phyloP scores from a whole-genome alignment of 2,113 vertebrate genomes.

The Pseudopipra pipra region DNA sequence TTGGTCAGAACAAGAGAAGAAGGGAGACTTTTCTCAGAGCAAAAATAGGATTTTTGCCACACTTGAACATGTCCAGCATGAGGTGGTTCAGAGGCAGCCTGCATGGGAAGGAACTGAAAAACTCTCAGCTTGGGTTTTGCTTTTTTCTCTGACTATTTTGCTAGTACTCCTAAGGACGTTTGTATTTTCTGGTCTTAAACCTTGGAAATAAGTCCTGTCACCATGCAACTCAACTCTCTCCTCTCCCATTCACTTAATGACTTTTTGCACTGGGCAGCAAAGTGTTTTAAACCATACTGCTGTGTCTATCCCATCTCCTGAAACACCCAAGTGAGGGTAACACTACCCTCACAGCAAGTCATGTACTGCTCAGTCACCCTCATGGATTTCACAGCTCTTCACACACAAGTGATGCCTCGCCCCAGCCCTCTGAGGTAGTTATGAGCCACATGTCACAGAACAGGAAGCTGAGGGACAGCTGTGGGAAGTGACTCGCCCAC shows the following conservation, averaged over 20 bases:
- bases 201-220: not conserved
- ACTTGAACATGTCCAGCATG: not conserved
- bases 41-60: not conserved
- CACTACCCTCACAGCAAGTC: not conserved
- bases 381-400: constrained; percentile 7
- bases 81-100: not conserved
- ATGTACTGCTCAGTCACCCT: not conserved
- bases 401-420: not conserved
- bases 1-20: not conserved
- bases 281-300: not conserved
- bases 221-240: not conserved
- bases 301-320: not conserved
- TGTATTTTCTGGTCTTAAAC: not conserved
- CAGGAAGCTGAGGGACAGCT: constrained; percentile 43
- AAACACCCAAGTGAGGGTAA: not conserved
- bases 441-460: not conserved
- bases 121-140: not conserved
- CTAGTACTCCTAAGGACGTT: not conserved
- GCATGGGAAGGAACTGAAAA: not conserved
- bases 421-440: not conserved
- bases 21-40: not conserved
- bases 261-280: not conserved
- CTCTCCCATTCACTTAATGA: not conserved
- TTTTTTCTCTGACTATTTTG: not conserved
- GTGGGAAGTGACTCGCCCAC: constrained; percentile 14